Evolutionary conservation across 1,140 invertebrate genomes (phyloP).

Genomic region (Orchesella cincta): DNA sequence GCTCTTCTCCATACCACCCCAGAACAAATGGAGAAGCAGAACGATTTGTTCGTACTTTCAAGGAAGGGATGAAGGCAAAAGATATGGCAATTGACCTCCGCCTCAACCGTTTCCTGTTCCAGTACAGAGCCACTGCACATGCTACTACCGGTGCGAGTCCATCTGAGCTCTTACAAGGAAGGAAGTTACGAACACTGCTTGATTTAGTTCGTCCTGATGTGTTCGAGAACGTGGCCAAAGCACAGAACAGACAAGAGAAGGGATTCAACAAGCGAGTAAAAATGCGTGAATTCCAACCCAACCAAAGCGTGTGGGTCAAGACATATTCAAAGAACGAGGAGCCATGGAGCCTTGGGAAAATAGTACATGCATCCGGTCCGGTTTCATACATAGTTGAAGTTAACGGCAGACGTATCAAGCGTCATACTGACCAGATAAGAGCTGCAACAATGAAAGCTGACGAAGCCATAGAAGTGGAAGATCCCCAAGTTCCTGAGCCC

Average conservation of each 20-base stretch:
- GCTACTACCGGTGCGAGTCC: constrained; percentile 49
- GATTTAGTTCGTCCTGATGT: constrained; percentile 35
- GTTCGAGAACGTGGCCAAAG: not conserved
- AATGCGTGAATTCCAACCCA: not conserved
- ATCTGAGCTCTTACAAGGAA: constrained; percentile 35
- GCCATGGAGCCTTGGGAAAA: not conserved
- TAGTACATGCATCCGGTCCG: not conserved
- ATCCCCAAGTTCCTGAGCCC: too few relatives aligned
- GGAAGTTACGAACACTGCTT: constrained; percentile 23
- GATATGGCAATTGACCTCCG: constrained; percentile 40
- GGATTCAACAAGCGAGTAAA: not conserved
- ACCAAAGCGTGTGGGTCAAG: constrained; percentile 8
- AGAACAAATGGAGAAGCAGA: constrained; percentile 53
- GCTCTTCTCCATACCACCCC: constrained; percentile 48
- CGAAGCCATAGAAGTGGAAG: too few relatives aligned
- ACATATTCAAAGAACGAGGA: not conserved
- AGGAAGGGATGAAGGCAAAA: constrained; percentile 48
- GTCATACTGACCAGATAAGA: not conserved
- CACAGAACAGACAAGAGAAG: not conserved
- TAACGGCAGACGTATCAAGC: not conserved
- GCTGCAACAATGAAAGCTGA: too few relatives aligned
- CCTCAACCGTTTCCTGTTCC: constrained; percentile 51
- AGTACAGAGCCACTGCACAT: constrained; percentile 51
- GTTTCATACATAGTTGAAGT: not conserved
- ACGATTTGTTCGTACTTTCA: constrained; percentile 54